These are phyloP conservation scores for Menidia menidia DNA, from an alignment of 2,797 vertebrate genomes.

Conservation along the genomic window DNA sequence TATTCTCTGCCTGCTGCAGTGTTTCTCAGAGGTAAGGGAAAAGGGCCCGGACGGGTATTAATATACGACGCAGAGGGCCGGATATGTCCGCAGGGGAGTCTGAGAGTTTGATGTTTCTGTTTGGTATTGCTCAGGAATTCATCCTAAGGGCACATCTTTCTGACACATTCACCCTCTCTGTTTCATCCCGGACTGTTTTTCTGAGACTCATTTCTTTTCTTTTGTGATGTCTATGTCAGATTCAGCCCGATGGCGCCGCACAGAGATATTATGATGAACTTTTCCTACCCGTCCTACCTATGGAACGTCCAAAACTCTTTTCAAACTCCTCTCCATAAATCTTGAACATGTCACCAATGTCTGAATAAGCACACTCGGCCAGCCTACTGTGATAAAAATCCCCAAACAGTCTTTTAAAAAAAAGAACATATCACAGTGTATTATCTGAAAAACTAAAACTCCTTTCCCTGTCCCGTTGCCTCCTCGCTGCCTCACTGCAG, in stretches of 20 bases:
- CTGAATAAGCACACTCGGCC: not conserved
- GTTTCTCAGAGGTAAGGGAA: constrained; percentile 11
- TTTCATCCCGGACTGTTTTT: not conserved
- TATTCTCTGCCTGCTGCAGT: constrained; percentile 13
- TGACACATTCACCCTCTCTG: not conserved
- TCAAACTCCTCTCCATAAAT: not conserved
- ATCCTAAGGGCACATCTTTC: not conserved
- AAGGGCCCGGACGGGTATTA: not conserved
- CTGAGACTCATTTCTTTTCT: not conserved
- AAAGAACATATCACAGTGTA: not conserved
- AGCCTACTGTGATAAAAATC: no score
- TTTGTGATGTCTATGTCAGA: not conserved
- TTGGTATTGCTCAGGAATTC: constrained; percentile 1
- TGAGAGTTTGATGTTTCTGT: not conserved
- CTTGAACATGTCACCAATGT: not conserved
- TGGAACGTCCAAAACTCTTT: not conserved
- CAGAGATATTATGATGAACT: not conserved
- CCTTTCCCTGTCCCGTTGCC: constrained; percentile 26
- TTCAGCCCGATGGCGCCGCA: not conserved
- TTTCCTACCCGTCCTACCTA: not conserved
- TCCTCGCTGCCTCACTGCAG: constrained; percentile 59
- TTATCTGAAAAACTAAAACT: constrained; percentile 9
- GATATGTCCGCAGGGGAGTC: not conserved
- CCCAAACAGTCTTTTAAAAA: not conserved
- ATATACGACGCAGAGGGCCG: not conserved